Base-by-base conservation (phyloP, 2,888 invertebrate genomes). In the Geophilus truncorum region DNA sequence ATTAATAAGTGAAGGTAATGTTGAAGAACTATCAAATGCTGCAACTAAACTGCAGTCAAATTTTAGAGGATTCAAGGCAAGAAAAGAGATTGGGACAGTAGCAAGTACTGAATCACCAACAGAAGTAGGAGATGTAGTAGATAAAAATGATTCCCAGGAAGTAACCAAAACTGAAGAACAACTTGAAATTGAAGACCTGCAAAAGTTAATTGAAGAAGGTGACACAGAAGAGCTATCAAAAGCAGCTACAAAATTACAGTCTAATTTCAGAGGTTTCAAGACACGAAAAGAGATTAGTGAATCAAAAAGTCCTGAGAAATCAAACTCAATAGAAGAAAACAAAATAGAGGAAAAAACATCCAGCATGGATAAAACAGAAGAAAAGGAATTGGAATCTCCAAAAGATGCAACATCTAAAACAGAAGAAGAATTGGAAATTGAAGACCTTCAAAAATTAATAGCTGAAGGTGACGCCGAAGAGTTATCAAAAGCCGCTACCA, bases 401-500 rank as follows among this genome's bases (percentile, higher is more conserved):
- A 9, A 18, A n/a, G n/a, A n/a, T n/a, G n/a, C n/a, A 1, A 6
- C 28, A 76, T 6, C 18, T 9, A 28, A 25, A 9, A 28, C 76
- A 28, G 76, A 30, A 18, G 28, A 76, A 6, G 34, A 76, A 18
- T 76, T 32, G 5, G 34, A 78, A 34, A 40, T 36, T 21, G 40
- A 36, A 10, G 78, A 78, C n/a, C 23, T 78, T 12, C 18, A 36
- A 78, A 40, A 78, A 36, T 15, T 36, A 34, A 36, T 78, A 5
- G 23, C 12, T 12, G 36, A 78, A 78, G 78, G 78, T 21, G 36
- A 78, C 23, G 6, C 36, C 7, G 78, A 34, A 79, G 79, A 79
- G n/a, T 57, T 79, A 57, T 12, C 10, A 15, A 30, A 1, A 23
- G 79, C 79, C 12, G 79, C 79, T n/a, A 79, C 79, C 7, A 79